Evolutionary conservation across 2,888 invertebrate genomes (phyloP), one percentile per base, ranked within the genome.

Genomic region (Ennomos fuscantarius): DNA sequence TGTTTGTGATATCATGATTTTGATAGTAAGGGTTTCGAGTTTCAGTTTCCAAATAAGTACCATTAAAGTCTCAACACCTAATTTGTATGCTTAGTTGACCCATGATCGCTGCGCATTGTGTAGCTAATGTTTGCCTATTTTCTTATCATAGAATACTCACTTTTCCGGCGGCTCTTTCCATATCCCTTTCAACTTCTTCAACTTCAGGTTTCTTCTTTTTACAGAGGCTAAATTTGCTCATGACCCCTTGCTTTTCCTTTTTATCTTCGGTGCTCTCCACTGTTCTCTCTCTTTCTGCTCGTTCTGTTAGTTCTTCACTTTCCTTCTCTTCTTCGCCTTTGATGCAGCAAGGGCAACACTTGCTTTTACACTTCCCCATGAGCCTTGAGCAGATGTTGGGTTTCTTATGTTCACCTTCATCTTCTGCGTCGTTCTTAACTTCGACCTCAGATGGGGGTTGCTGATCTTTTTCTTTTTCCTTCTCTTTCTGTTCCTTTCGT

Each of bases 261-360:
- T 66, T 62, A 64, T 66, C 58, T 54, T 66, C 68, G 36, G 64
- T 31, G 37, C 47, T 65, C 33, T 50, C 54, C 37, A 42, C 49
- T 9, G 42, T 49, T 56, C 42, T 46, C 15, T 51, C 53, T 58
- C 66, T 43, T 59, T 62, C 52, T 66, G 58, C 46, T 68, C 68
- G 59, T 63, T 71, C 60, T 13, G 65, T 62, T 35, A 70, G 69
- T 48, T 68, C 69, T 50, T 9, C 82, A 37, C 76, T 76, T 32
- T 72, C 73, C 40, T 73, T 74, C 1, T 82, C 84, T 1, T 81
- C 83, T 33, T 82, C 77, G 1, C 76, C 76, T 63, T 86, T 88
- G 15, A 81, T 72, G 60, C 92, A 93, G 64, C 90, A 89, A n/a
- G 92, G 82, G 62, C 93, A 93, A 63, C 93, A 91, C 64, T 86